These are phyloP conservation scores for Saturnia pavonia DNA, from an alignment of 2,888 invertebrate genomes.

Conservation along the genomic window DNA sequence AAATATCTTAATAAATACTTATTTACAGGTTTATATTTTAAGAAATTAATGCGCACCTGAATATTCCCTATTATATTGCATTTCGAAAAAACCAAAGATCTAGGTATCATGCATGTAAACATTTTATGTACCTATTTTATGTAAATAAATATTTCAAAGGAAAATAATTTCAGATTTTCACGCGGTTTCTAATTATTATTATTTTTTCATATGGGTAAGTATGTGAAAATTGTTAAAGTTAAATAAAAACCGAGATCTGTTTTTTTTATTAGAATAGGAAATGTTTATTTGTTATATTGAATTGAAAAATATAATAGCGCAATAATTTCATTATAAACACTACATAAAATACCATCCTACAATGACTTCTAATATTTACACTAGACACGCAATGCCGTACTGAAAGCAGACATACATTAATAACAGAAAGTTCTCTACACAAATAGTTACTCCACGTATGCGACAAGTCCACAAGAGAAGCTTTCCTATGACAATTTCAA, in stretches of 20 bases:
- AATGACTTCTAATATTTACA: neutral
- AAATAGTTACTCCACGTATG: too few species aligned
- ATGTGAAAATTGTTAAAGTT: neutral
- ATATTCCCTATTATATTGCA: neutral
- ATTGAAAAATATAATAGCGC: neutral
- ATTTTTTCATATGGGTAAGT: neutral
- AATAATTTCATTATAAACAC: neutral
- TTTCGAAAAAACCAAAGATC: constrained; percentile 5
- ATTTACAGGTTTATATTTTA: neutral
- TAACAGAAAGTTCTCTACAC: neutral
- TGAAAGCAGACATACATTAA: neutral
- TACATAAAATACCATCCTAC: neutral
- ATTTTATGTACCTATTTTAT: neutral
- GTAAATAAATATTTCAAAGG: neutral
- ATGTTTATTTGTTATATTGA: neutral
- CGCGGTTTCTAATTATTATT: neutral
- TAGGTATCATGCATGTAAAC: neutral
- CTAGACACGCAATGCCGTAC: neutral
- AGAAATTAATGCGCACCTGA: neutral
- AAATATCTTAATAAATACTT: neutral
- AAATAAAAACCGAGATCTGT: neutral
- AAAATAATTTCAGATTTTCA: neutral
- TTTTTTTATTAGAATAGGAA: neutral
- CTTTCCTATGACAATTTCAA: neutral
- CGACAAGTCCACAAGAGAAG: neutral